Evolutionary conservation across 2,888 invertebrate genomes (phyloP), one percentile per base, ranked within the genome.

Genomic region (Cheilosia vulpina): DNA sequence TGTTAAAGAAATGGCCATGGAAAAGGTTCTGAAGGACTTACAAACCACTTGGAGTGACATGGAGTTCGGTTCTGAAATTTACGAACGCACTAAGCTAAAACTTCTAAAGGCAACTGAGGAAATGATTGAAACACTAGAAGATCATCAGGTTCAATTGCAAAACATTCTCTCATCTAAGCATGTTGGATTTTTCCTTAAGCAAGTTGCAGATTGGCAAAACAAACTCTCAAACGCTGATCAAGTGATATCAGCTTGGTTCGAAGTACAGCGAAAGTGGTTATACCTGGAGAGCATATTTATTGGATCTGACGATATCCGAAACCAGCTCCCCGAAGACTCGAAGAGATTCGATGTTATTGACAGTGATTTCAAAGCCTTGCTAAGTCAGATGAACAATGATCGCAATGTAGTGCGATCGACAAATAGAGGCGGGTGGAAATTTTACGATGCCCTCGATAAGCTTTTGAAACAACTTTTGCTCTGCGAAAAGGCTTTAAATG

Each of bases 1-100:
- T 0, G 97, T 98, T 0, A 98, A 98, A 91, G 99, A 98, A 93
- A 96, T 96, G 94, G 96, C 95, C n/a, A 98, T 98, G 98, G 98
- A 98, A 90, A 98, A 98, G 92, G 95, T 96, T 0, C 93, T 99
- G 9, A 96, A 95, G 88, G 98, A 98, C 91, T 93, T 99, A 89
- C 95, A 96, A 81, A 93, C 93, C 4, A 96, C 95, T 0, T 98
- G 98, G 98, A 93, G 95, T 0, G 92, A 92, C 3, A 95, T 97
- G 95, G 96, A 97, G 90, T 98, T 98, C 88, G 95, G 95, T 52
- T 95, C 95, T 77, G 95, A 96, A 66, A 89, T 93, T 9, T 98
- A 98, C 89, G 96, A 97, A n/a, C 94, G 98, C 87, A 97, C 98
- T 0, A 95, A 95, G 75, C 92, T 96, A 17, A 95, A 95, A 87